These are phyloP conservation scores for Aleiodes alternator DNA, from an alignment of 2,888 invertebrate genomes.

Conservation along the genomic window DNA sequence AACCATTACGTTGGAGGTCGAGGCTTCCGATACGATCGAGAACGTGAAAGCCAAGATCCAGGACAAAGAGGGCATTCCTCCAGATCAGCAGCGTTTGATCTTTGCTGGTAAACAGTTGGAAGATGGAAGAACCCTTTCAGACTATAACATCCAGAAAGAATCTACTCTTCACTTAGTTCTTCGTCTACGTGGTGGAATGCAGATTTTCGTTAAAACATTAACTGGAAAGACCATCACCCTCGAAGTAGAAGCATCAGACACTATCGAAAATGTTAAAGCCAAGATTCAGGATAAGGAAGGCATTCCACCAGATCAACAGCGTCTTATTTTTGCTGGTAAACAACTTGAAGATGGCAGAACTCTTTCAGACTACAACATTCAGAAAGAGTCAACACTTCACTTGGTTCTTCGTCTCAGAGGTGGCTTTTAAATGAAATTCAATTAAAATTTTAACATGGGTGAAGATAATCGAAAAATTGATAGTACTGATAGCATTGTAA, in stretches of 20 bases:
- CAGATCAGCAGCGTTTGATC: constrained; percentile 51
- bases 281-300: constrained; percentile 54
- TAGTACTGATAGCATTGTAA: constrained; percentile 50
- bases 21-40: constrained; percentile 67
- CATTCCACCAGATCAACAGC: constrained; percentile 51
- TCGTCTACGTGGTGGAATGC: constrained; percentile 79
- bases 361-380: constrained; percentile 51
- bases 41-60: constrained; percentile 53
- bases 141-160: constrained; percentile 53
- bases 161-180: constrained; percentile 55
- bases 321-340: constrained; percentile 53
- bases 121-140: constrained; percentile 50
- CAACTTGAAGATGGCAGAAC: constrained; percentile 51
- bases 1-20: constrained; percentile 79
- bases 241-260: constrained; percentile 76
- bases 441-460: constrained; percentile 39
- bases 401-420: constrained; percentile 54
- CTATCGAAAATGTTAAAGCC: constrained; percentile 51
- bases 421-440: constrained; percentile 31
- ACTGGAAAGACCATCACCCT: constrained; percentile 80
- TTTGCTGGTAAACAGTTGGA: constrained; percentile 52
- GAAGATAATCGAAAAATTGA: constrained; percentile 36
- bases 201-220: constrained; percentile 80
- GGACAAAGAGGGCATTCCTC: constrained; percentile 53
- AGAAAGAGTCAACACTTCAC: constrained; percentile 52